Base-by-base conservation (phyloP, 2,888 invertebrate species). In the Mythimna loreyi region DNA sequence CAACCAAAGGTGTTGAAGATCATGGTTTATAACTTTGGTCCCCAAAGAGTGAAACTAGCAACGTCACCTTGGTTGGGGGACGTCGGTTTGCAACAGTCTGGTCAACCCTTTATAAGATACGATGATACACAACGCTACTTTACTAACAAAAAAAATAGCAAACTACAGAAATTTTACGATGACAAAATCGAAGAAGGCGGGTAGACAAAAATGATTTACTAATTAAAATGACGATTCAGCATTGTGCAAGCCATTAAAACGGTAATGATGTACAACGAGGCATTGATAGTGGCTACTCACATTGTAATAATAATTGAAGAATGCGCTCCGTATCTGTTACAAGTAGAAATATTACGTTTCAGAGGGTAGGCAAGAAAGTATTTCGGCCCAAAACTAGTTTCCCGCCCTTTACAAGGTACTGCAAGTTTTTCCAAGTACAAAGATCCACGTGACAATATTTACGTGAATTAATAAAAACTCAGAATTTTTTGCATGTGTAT, bases 281-380 rank as follows among this genome's bases (percentile, higher is more conserved):
- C 23, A 23, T 7, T 19, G 43, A n/a, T 45, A 2, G 8, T 43
- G 7, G n/a, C 19, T 76, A 77, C 76, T 77, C 69, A 77, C 76
- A 74, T 71, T 71, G 25, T 71, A 71, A 72, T 77, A 71, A 64
- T 77, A 77, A 50, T 77, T 69, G 58, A 61, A 77, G 61, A 78
- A 78, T 4, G 62, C 40, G 40, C 63, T 59, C 52, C 43, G 49
- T 23, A 78, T 57, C 77, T 75, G 43, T n/a, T 64, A 60, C 40
- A 60, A 52, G 59, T 30, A 60, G 70, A 58, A 63, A 75, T 5
- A 40, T 40, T 16, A 40, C 40, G 3, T 62, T 62, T 57, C 13
- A 56, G 45, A 68, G 52, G 52, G 70, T 53, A 55, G 28, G 19
- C 16, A n/a, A 8, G 6, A 45, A 56, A 36, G 11, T 25, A 19